Conservation (phyloP, 2,113 vertebrate species). For the Phyllostomus discolor region DNA sequence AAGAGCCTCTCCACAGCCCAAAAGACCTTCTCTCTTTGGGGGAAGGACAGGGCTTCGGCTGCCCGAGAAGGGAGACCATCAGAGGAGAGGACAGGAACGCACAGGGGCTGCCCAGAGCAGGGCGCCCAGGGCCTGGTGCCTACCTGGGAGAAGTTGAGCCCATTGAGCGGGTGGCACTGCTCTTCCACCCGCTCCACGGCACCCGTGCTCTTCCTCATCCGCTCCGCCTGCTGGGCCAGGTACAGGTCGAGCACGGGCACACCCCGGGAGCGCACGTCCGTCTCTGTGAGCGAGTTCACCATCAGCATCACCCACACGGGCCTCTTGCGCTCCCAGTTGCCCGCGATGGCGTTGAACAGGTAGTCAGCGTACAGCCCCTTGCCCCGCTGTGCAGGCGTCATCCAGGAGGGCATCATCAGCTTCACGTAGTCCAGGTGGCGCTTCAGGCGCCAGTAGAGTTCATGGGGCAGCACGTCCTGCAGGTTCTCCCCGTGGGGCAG, state of each 20-base stretch:
- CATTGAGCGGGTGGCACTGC: slow-evolving; percentile 96
- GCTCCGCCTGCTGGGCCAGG: slow-evolving; percentile 95
- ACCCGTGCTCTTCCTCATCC: slow-evolving; percentile 91
- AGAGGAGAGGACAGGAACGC: background rate
- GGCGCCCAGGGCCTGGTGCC: accelerated
- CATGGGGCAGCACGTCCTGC: slow-evolving; percentile 91
- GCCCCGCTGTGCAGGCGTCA: slow-evolving; percentile 94
- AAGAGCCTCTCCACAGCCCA: background rate
- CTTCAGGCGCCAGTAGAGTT: slow-evolving; percentile 96
- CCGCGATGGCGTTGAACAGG: slow-evolving; percentile 96
- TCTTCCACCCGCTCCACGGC: slow-evolving; percentile 97
- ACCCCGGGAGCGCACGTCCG: slow-evolving; percentile 93
- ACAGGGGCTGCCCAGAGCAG: background rate
- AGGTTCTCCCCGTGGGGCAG: slow-evolving; percentile 95
- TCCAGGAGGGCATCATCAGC: slow-evolving; percentile 98
- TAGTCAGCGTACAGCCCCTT: slow-evolving; percentile 96
- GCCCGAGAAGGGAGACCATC: background rate
- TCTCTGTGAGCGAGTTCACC: slow-evolving; percentile 98
- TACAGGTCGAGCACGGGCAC: slow-evolving; percentile 95
- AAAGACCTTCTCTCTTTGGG: background rate
- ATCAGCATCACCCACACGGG: slow-evolving; percentile 99
- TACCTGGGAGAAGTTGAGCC: slow-evolving; percentile 99
- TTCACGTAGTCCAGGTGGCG: slow-evolving; percentile 98
- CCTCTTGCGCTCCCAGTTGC: slow-evolving; percentile 98
- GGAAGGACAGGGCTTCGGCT: too few species aligned